Percentiles rank a stretch among this genome's conserved stretches.
phyloP scores from a whole-genome alignment of 2,113 vertebrate genomes.

The Sorex araneus region DNA sequence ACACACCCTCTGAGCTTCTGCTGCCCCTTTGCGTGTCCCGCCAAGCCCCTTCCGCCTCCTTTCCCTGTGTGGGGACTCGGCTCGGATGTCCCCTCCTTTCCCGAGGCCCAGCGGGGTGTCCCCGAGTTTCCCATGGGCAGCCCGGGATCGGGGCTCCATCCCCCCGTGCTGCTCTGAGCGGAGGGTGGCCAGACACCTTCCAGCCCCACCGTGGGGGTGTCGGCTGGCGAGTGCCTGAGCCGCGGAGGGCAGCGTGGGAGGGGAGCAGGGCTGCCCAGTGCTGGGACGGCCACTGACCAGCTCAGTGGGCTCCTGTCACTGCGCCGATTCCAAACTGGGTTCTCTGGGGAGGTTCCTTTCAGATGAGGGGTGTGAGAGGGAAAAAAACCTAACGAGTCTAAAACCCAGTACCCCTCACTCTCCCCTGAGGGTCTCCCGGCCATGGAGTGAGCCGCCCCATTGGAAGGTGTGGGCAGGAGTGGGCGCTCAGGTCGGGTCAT shows the following conservation, averaged over 20 bases:
- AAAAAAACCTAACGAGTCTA: background rate
- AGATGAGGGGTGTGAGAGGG: background rate
- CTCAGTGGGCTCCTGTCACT: background rate
- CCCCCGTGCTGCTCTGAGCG: too few species aligned
- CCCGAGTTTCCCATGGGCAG: background rate
- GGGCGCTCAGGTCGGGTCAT: background rate
- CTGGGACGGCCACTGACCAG: background rate
- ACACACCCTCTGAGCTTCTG: too few species aligned
- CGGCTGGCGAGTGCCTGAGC: background rate
- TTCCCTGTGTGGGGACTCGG: background rate
- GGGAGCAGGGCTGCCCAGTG: background rate
- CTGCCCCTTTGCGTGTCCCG: background rate
- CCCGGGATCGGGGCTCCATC: background rate
- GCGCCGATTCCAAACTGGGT: background rate
- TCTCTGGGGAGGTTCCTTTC: background rate
- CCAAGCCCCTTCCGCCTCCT: background rate
- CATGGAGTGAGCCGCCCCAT: too few species aligned
- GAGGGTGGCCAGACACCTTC: background rate
- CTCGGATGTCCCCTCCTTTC: background rate
- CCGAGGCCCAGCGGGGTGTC: background rate
- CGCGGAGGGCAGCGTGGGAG: background rate
- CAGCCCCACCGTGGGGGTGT: rapidly evolving
- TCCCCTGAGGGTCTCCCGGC: background rate
- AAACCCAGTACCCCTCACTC: background rate
- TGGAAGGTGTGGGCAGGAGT: too few species aligned